Base-by-base conservation (phyloP, 2,888 invertebrate species). In the Diaperis boleti region DNA sequence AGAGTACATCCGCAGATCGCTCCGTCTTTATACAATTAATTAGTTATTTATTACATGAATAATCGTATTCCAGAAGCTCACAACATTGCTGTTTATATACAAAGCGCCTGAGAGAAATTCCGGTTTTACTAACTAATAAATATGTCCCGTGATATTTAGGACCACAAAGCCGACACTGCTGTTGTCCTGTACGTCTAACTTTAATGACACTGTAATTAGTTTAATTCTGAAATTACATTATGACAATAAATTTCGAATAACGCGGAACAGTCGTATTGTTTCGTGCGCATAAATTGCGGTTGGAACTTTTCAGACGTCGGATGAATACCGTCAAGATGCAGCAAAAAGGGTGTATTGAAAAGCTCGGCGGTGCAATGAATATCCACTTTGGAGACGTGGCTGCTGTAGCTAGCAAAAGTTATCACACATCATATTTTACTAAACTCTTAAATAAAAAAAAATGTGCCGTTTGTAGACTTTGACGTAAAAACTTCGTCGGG, bases 171-270 rank as follows among this genome's bases (percentile, higher is more conserved):
- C 67, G 45, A 56, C 63, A 62, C 50, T 52, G 55, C 66, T 64
- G 63, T 66, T 64, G 66, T 68, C 65, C 61, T 59, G 52, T 64
- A 65, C 54, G 65, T 67, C 66, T 64, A 67, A 65, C 57, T 67
- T 65, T 69, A 69, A 67, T 64, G 65, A 62, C 42, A 49, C 57
- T 18, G 65, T 67, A 69, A 69, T 69, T 69, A 69, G 66, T 69
- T 69, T 69, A 69, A 69, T 69, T 69, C 65, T 55, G 50, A 63
- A 62, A 57, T 60, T 59, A 66, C 60, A 59, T 65, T 57, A 65
- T 61, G 64, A 65, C 65, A 41, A 67, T 69, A 69, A 67, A 62
- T 67, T 62, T 65, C 47, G 64, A 66, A 65, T 63, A 64, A 64
- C 65, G 57, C 17, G 62, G 42, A 66, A 66, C 64, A 55, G 56